Conservation (phyloP, 2,888 invertebrate genomes). For the Epinotia demarniana region DNA sequence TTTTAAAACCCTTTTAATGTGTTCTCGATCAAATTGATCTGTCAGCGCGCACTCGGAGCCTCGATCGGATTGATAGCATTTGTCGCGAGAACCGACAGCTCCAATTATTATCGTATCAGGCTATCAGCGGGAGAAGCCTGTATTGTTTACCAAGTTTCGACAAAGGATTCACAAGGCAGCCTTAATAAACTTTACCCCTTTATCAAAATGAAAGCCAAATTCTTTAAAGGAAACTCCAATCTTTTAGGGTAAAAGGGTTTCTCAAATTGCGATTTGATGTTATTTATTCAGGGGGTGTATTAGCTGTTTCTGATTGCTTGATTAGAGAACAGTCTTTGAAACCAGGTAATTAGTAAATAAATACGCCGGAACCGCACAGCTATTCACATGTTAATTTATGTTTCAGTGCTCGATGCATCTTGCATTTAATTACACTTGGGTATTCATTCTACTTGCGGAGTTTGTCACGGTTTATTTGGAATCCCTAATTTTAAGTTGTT, state of each 20-base stretch:
- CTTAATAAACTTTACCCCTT: conserved; percentile 35
- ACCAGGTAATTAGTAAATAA: not conserved
- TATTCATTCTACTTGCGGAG: not conserved
- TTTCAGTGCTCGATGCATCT: not conserved
- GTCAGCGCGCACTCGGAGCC: conserved; percentile 26
- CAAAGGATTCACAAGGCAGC: conserved; percentile 31
- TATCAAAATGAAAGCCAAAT: conserved; percentile 23
- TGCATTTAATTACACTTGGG: conserved; percentile 1
- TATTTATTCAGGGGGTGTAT: conserved; percentile 26
- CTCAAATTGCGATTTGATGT: conserved; percentile 23
- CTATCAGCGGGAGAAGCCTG: conserved; percentile 4
- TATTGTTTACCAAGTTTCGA: conserved; percentile 35
- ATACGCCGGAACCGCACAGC: not conserved
- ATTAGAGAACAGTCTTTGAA: conserved; percentile 16
- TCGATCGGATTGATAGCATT: conserved; percentile 35
- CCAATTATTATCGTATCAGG: conserved; percentile 35
- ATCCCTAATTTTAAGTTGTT: not conserved
- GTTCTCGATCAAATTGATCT: conserved; percentile 32
- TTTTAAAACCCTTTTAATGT: conserved; percentile 17
- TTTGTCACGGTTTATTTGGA: not conserved
- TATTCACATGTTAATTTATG: conserved; percentile 13
- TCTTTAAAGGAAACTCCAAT: conserved; percentile 15
- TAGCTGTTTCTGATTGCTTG: conserved; percentile 28
- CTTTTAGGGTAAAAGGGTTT: conserved; percentile 17
- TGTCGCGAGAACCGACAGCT: conserved; percentile 36